Evolutionary conservation across 2,888 invertebrate species (phyloP).

Genomic region (Harmothoe impar): DNA sequence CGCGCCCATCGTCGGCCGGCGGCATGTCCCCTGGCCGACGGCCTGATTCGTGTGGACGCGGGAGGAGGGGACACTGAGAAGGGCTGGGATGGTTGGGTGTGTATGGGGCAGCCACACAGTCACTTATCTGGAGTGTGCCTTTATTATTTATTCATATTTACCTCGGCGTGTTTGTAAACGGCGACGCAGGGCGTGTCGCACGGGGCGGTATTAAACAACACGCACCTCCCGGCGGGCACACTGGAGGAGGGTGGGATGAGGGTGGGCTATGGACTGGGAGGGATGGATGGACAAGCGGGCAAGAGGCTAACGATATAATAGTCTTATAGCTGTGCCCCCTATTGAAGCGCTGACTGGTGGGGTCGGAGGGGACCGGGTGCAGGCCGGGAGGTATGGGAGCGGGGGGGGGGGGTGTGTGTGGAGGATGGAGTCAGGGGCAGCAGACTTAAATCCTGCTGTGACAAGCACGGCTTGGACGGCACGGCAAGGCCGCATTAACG

Average conservation of each 20-base stretch:
- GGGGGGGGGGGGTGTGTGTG: not conserved
- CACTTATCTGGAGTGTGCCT: slow-evolving; percentile 50
- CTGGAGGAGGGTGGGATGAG: not conserved
- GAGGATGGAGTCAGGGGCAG: not conserved
- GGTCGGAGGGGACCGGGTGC: not conserved
- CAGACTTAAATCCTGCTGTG: not conserved
- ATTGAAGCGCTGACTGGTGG: slow-evolving; percentile 40
- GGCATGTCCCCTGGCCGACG: not conserved
- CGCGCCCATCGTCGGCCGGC: not conserved
- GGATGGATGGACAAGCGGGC: not conserved
- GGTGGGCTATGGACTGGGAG: not conserved
- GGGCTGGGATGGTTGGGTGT: not conserved
- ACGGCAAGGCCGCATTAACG: not conserved
- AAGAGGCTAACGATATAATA: slow-evolving; percentile 51
- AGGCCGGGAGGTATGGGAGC: not conserved
- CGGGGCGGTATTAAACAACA: slow-evolving; percentile 60
- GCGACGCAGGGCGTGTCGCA: not conserved
- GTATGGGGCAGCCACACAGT: not conserved
- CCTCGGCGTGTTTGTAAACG: slow-evolving; percentile 44
- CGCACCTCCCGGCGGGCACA: slow-evolving; percentile 36
- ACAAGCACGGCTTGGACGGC: not conserved
- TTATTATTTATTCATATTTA: slow-evolving; percentile 63
- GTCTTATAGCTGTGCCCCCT: slow-evolving; percentile 8
- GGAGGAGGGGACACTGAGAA: not conserved
- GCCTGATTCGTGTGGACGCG: not conserved